Percentiles rank a stretch among this genome's conserved stretches.
These are phyloP conservation scores for Ciona savignyi DNA, from an alignment of 23 tunicate species.

Conservation along the genomic window DNA sequence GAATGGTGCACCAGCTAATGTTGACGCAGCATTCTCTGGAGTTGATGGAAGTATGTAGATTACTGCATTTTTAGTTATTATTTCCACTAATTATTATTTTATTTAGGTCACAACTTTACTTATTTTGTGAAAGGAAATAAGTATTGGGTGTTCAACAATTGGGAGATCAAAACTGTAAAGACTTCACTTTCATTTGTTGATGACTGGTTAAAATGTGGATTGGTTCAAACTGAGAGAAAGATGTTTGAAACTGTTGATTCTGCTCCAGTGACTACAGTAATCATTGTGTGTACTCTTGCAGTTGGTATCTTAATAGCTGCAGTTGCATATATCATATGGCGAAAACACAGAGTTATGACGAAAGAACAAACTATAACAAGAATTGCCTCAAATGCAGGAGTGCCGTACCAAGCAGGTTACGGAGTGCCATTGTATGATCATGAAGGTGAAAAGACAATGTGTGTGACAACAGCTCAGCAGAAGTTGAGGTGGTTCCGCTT, in stretches of 20 bases:
- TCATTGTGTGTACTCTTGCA: constrained; percentile 6
- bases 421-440: not conserved
- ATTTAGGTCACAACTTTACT: constrained; percentile 63
- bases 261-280: constrained; percentile 16
- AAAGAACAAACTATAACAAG: constrained; percentile 2
- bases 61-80: not conserved
- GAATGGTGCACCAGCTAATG: constrained; percentile 54
- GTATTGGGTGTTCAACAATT: constrained; percentile 61
- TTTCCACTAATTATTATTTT: not conserved
- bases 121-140: constrained; percentile 82
- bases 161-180: constrained; percentile 28
- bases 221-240: not conserved
- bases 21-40: constrained; percentile 79
- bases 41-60: constrained; percentile 10
- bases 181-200: constrained; percentile 19
- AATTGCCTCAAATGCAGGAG: not conserved
- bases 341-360: not conserved
- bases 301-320: constrained; percentile 13
- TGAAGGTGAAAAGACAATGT: constrained; percentile 25
- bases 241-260: constrained; percentile 8
- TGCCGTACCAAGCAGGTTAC: not conserved
- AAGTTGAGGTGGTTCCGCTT: constrained; percentile 23
- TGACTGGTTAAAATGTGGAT: constrained; percentile 68
- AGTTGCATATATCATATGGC: not conserved
- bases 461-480: constrained; percentile 52